These are phyloP conservation scores for Diabrotica balteata DNA, from an alignment of 2,888 invertebrate genomes.

Conservation along the genomic window DNA sequence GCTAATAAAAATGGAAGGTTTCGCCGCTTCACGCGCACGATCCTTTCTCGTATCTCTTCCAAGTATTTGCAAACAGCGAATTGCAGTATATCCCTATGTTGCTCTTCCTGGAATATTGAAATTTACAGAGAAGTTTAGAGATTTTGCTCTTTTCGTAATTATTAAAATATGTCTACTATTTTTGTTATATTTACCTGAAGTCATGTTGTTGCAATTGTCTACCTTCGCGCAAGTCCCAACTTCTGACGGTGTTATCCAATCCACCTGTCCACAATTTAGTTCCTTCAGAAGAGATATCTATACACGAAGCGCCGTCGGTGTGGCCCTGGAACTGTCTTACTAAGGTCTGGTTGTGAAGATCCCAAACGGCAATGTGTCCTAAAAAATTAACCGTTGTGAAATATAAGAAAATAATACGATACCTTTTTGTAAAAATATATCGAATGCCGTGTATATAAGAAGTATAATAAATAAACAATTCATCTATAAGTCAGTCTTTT, in stretches of 20 bases:
- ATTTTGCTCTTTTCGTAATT: no score
- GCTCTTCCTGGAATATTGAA: no score
- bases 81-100: no score
- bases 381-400: neutral
- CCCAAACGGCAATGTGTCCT: conserved; percentile 96
- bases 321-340: conserved; percentile 95
- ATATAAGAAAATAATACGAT: neutral
- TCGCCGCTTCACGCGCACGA: no score
- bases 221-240: conserved; percentile 95
- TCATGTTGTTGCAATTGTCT: conserved; percentile 94
- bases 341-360: conserved; percentile 86
- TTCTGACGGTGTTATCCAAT: conserved; percentile 94
- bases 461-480: neutral
- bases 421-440: no score
- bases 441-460: neutral
- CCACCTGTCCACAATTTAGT: conserved; percentile 66
- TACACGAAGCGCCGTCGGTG: conserved; percentile 93
- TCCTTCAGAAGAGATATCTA: conserved; percentile 89
- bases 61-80: no score
- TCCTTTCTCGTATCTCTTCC: no score
- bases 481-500: no score
- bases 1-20: no score
- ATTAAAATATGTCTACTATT: neutral
- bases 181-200: conserved; percentile 61
- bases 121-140: no score